These are phyloP conservation scores for Zaprionus inermis DNA, from an alignment of 1,140 invertebrate species.

Conservation along the genomic window DNA sequence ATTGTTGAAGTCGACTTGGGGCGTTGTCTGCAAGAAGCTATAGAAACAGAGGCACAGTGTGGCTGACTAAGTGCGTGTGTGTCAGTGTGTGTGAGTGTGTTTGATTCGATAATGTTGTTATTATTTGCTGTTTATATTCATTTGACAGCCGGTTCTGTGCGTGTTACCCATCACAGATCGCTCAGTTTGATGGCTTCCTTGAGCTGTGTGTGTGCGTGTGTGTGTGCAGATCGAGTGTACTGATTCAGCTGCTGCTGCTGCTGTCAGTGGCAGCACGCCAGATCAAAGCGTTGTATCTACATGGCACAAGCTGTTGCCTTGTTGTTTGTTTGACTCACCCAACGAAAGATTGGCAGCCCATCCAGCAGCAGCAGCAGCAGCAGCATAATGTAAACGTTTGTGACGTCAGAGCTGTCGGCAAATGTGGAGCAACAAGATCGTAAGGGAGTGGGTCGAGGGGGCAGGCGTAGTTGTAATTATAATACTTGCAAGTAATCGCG, in stretches of 20 bases:
- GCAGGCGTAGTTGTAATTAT: constrained; percentile 40
- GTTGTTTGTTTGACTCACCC: constrained; percentile 35
- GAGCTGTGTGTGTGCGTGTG: neutral
- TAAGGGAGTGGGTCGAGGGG: neutral
- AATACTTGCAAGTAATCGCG: constrained; percentile 40
- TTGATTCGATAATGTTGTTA: constrained; percentile 76
- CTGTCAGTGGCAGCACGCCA: constrained; percentile 59
- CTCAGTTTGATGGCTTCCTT: neutral
- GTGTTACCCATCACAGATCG: constrained; percentile 48
- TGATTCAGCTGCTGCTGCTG: constrained; percentile 51
- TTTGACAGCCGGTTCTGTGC: constrained; percentile 48
- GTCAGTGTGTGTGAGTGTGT: constrained; percentile 24
- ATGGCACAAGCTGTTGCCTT: constrained; percentile 48
- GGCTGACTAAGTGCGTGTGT: constrained; percentile 21
- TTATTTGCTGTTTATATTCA: constrained; percentile 72
- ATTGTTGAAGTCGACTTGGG: constrained; percentile 30
- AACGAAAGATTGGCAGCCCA: neutral
- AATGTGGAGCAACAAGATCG: constrained; percentile 69
- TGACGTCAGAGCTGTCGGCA: constrained; percentile 52
- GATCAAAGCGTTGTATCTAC: constrained; percentile 54
- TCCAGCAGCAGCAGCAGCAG: constrained; percentile 2
- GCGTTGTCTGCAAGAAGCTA: constrained; percentile 55
- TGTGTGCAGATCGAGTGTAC: neutral
- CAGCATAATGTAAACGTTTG: constrained; percentile 57
- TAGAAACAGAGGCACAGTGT: constrained; percentile 2